A percentile compares a stretch with the other conserved stretches of the same genome.
Evolutionary conservation across 2,888 invertebrate genomes (phyloP).

Genomic region (Stenodema calcarata): DNA sequence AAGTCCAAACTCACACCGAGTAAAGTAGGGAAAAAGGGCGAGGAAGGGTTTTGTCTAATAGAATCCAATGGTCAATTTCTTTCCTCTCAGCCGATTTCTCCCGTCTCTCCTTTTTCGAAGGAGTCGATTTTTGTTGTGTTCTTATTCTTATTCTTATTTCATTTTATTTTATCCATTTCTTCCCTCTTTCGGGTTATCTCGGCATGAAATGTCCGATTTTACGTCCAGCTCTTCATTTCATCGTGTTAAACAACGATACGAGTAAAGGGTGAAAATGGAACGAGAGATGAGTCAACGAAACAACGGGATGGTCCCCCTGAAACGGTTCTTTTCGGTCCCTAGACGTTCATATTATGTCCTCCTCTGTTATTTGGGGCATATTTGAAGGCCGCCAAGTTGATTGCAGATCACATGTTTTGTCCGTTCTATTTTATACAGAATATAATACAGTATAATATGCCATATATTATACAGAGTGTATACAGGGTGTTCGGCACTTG

Average conservation of each 20-base stretch:
- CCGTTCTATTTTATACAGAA: too few relatives aligned
- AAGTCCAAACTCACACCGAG: neutral
- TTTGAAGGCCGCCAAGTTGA: too few relatives aligned
- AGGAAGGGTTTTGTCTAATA: constrained; percentile 38
- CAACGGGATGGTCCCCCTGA: too few relatives aligned
- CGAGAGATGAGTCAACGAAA: too few relatives aligned
- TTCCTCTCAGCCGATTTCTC: constrained; percentile 1
- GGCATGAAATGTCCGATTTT: constrained; percentile 8
- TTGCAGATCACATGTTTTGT: too few relatives aligned
- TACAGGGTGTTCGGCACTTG: too few relatives aligned
- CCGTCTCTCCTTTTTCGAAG: neutral
- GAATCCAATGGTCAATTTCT: constrained; percentile 51
- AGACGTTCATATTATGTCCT: too few relatives aligned
- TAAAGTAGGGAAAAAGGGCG: neutral
- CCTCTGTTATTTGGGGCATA: too few relatives aligned
- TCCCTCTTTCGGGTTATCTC: neutral
- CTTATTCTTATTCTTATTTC: neutral
- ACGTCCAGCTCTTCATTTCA: neutral
- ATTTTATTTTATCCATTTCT: neutral
- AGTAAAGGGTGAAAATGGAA: too few relatives aligned
- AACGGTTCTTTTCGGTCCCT: too few relatives aligned
- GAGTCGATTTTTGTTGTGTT: neutral
- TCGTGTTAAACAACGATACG: neutral
- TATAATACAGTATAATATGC: too few relatives aligned
- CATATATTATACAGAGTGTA: too few relatives aligned